phyloP scores from a whole-genome alignment of 2,797 vertebrate genomes.

The Sparus aurata region DNA sequence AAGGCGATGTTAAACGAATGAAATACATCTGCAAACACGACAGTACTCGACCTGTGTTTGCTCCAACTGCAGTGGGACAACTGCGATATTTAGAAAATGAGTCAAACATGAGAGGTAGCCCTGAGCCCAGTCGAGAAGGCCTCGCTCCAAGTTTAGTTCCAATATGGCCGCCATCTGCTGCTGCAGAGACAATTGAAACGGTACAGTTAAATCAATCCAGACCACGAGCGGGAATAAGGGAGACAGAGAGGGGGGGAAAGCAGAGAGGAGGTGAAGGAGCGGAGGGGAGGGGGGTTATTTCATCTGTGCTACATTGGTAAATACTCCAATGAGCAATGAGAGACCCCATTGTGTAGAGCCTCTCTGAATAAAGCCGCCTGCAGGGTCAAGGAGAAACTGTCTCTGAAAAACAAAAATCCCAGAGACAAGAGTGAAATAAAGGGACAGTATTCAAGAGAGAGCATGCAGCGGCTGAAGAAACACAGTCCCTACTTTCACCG shows the following conservation, averaged over 20 bases:
- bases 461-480: background rate
- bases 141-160: conserved; percentile 55
- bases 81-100: conserved; percentile 16
- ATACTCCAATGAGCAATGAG: conserved; percentile 74
- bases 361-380: no score
- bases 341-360: conserved; percentile 52
- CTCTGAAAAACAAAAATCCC: conserved; percentile 39
- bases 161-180: conserved; percentile 80
- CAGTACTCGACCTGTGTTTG: background rate
- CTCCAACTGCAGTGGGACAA: background rate
- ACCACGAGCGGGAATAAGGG: conserved; percentile 52
- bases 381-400: no score
- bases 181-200: conserved; percentile 61
- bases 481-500: conserved; percentile 4
- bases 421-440: conserved; percentile 23
- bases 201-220: conserved; percentile 79
- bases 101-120: conserved; percentile 44
- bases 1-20: conserved; percentile 1
- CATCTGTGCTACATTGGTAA: conserved; percentile 69
- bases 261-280: conserved; percentile 1
- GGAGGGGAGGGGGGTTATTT: conserved; percentile 40
- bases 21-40: conserved; percentile 9
- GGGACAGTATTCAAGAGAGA: conserved; percentile 8
- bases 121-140: conserved; percentile 12
- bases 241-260: conserved; percentile 23